These are phyloP conservation scores for Melanotaenia trifasciata DNA, from an alignment of 2,797 vertebrate genomes.

Conservation along the genomic window DNA sequence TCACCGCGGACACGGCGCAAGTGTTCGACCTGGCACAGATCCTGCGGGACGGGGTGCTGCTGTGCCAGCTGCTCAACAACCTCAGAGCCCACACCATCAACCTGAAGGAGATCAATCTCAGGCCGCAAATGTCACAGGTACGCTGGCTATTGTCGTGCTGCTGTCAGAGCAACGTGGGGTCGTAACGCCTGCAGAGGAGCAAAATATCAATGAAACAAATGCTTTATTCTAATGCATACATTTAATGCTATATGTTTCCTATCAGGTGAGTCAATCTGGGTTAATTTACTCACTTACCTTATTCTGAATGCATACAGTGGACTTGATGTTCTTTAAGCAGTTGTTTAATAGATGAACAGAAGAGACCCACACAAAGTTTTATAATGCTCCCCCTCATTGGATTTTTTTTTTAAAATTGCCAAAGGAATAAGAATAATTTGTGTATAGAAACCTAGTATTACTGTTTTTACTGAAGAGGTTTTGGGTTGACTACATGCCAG, in stretches of 20 bases:
- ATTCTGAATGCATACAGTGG: neutral
- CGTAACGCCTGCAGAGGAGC: neutral
- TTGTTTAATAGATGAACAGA: no score
- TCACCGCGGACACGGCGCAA: slow-evolving; percentile 90
- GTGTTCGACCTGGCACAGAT: slow-evolving; percentile 95
- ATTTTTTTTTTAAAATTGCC: no score
- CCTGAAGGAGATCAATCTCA: slow-evolving; percentile 91
- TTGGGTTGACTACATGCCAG: no score
- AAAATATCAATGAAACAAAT: neutral
- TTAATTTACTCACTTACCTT: neutral
- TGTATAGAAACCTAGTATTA: no score
- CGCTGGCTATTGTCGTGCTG: neutral
- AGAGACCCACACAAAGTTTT: no score
- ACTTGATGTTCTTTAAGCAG: neutral
- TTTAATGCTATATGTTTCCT: neutral
- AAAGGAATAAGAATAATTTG: no score
- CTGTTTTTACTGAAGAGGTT: no score
- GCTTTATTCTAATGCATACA: neutral
- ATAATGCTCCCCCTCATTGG: no score
- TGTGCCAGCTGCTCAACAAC: slow-evolving; percentile 94
- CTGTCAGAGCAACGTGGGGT: neutral
- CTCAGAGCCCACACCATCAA: slow-evolving; percentile 87
- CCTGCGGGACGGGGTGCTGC: slow-evolving; percentile 92
- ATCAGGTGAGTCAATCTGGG: neutral
- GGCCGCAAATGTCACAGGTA: slow-evolving; percentile 96